Percentiles rank a stretch among this genome's conserved stretches.
phyloP scores from a whole-genome alignment of 2,113 vertebrate genomes.

The Rhabdomys dilectus region DNA sequence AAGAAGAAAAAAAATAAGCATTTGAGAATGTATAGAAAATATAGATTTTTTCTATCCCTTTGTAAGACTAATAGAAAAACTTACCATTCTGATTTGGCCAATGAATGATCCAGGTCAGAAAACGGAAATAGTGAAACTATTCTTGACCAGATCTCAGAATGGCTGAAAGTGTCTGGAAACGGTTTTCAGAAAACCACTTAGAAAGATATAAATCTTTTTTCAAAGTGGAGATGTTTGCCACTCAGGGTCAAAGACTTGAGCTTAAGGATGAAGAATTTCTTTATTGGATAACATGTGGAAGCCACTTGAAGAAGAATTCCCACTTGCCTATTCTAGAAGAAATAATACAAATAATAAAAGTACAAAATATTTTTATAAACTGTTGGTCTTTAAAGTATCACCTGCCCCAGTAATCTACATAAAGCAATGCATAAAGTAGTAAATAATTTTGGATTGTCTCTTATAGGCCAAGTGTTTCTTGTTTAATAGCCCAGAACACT shows the following conservation, averaged over 20 bases:
- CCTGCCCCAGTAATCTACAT: not conserved
- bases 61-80: conserved; percentile 1
- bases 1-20: not conserved
- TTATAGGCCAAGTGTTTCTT: conserved; percentile 3
- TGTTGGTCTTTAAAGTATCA: conserved; percentile 1
- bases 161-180: conserved; percentile 33
- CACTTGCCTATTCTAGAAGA: not conserved
- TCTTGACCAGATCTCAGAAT: conserved; percentile 45
- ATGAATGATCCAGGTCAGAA: conserved; percentile 41
- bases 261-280: conserved; percentile 36
- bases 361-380: not conserved
- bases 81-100: conserved; percentile 34
- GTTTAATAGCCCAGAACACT: not conserved
- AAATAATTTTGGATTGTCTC: not conserved
- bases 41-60: not conserved
- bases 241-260: conserved; percentile 21
- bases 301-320: not conserved
- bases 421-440: not conserved
- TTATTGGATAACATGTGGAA: conserved; percentile 31
- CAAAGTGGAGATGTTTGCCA: not conserved
- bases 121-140: conserved; percentile 24
- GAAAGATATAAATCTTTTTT: conserved; percentile 57
- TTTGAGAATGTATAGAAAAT: conserved; percentile 46
- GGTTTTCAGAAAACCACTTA: conserved; percentile 41
- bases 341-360: conserved; percentile 34